Evolutionary conservation across 2,113 vertebrate species (phyloP).

Genomic region (Odobenus rosmarus): DNA sequence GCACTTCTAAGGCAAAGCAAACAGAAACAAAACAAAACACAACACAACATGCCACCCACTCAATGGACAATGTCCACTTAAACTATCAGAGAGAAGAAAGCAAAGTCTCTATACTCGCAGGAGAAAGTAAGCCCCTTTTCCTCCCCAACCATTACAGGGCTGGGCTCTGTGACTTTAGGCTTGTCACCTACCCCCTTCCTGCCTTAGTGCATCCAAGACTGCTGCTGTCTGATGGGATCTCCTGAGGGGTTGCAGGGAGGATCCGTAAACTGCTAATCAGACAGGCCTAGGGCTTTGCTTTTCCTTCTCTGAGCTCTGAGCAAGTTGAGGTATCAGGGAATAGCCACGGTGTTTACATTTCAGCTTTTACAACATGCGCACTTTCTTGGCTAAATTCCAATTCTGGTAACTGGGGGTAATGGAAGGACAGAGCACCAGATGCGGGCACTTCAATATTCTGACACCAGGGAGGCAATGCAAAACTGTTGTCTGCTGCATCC

Average conservation of each 20-base stretch:
- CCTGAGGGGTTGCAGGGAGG: not conserved
- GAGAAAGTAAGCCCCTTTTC: not conserved
- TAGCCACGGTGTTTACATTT: not conserved
- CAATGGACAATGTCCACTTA: not conserved
- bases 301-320: not conserved
- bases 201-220: not conserved
- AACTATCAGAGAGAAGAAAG: not conserved
- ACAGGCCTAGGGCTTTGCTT: not conserved
- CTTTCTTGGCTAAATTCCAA: not conserved
- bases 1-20: not conserved
- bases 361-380: not conserved
- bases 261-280: not conserved
- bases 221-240: not conserved
- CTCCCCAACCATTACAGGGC: not conserved
- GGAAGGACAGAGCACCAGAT: not conserved
- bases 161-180: not conserved
- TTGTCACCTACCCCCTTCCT: not conserved
- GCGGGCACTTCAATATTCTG: not conserved
- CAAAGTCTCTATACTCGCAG: not conserved
- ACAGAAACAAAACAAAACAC: not conserved
- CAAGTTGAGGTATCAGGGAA: not conserved
- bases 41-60: not conserved
- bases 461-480: not conserved
- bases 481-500: not conserved
- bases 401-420: not conserved